A percentile compares a stretch with the other conserved stretches of the same genome.
phyloP scores from a whole-genome alignment of 2,888 invertebrate genomes.

The Lacanobia wlatinum region DNA sequence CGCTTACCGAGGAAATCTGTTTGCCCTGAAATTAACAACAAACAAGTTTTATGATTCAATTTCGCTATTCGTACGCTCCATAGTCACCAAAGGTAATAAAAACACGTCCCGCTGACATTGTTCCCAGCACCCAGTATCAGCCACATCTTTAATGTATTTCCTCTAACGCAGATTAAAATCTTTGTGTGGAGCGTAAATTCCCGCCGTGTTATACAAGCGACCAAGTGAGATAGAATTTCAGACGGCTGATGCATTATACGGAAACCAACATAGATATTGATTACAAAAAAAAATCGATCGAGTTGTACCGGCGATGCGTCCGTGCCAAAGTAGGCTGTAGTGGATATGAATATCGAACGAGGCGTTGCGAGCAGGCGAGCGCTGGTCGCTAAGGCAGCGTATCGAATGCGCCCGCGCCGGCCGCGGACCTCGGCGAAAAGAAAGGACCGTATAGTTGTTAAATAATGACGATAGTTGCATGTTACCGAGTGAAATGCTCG shows the following conservation, averaged over 20 bases:
- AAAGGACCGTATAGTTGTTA: constrained; percentile 88
- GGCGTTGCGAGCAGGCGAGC: constrained; percentile 74
- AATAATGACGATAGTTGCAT: constrained; percentile 89
- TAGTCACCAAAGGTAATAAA: constrained; percentile 23
- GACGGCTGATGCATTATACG: constrained; percentile 60
- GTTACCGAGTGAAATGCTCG: constrained; percentile 89
- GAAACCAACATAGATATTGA: constrained; percentile 64
- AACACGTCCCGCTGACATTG: constrained; percentile 10
- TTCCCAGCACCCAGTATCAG: constrained; percentile 18
- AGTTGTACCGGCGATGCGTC: constrained; percentile 40
- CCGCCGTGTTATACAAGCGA: constrained; percentile 55
- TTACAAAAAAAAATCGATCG: constrained; percentile 63
- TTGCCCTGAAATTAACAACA: constrained; percentile 46
- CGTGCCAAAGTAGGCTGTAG: constrained; percentile 73
- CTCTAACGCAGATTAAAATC: constrained; percentile 45
- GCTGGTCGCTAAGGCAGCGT: constrained; percentile 82
- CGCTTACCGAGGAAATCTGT: constrained; percentile 30
- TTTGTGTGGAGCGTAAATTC: constrained; percentile 28
- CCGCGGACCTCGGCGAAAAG: constrained; percentile 86
- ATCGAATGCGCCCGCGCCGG: constrained; percentile 81
- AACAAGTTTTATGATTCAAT: constrained; percentile 57
- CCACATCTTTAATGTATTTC: constrained; percentile 40
- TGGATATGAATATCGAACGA: constrained; percentile 51
- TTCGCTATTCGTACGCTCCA: constrained; percentile 32
- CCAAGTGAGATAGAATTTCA: constrained; percentile 60